These are phyloP conservation scores for Plebejus anna DNA, from an alignment of 2,888 invertebrate genomes.

Conservation along the genomic window DNA sequence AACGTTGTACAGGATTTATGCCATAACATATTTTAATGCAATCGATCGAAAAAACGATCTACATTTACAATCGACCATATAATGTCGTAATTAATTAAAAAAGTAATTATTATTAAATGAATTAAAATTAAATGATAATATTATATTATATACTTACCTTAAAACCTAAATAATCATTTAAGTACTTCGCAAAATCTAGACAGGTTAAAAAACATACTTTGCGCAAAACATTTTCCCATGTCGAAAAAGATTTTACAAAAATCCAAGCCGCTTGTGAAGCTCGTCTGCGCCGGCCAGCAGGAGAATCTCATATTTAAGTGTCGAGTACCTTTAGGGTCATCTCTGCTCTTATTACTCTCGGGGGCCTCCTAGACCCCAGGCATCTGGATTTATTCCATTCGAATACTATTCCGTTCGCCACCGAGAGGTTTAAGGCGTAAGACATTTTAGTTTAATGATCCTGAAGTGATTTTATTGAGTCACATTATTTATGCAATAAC, in stretches of 20 bases:
- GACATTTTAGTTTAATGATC: slow-evolving; percentile 19
- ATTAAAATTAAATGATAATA: too few relatives aligned
- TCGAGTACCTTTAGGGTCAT: slow-evolving; percentile 72
- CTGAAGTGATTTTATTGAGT: slow-evolving; percentile 3
- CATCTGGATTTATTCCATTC: slow-evolving; percentile 72
- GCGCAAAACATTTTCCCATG: background rate
- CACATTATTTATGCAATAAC: background rate
- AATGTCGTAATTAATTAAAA: too few relatives aligned
- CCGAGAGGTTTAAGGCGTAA: slow-evolving; percentile 38
- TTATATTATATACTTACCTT: too few relatives aligned
- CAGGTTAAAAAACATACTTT: background rate
- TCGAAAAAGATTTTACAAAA: background rate
- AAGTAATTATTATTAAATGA: too few relatives aligned
- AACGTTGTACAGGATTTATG: too few relatives aligned
- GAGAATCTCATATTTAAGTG: slow-evolving; percentile 67
- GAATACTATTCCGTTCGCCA: slow-evolving; percentile 65
- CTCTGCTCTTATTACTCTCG: slow-evolving; percentile 72
- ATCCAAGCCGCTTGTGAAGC: slow-evolving; percentile 44
- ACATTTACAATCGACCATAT: too few relatives aligned
- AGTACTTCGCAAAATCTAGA: too few relatives aligned
- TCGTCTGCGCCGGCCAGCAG: slow-evolving; percentile 46
- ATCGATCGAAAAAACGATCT: too few relatives aligned
- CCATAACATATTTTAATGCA: too few relatives aligned
- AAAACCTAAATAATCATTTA: too few relatives aligned
- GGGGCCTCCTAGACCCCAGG: slow-evolving; percentile 66